Evolutionary conservation across 2,113 vertebrate genomes (phyloP), one percentile per base, ranked within the genome.

Genomic region (Castor canadensis): DNA sequence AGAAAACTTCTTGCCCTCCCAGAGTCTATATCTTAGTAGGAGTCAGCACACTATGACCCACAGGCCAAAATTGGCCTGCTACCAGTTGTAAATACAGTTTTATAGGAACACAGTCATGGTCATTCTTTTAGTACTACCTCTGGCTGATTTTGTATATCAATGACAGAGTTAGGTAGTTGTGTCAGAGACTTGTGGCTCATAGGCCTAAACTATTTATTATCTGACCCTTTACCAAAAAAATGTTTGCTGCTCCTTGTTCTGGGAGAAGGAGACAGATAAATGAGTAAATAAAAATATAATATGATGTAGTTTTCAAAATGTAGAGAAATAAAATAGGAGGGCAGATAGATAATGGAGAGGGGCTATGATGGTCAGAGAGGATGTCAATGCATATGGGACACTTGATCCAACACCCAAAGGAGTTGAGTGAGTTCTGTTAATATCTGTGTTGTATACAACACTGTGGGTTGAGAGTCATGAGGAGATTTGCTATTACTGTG

Each of bases 281-380:
- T 64, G 66, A 84, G 45, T 71, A 85, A 54, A 43, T 75, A 92
- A 82, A 71, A 75, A 87, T 8, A 49, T 91, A 89, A 83, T 69
- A 9, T 58, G 64, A 82, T 67, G 3, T 56, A 38, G 20, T 85
- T 26, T 91, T 91, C 38, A 93, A 85, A 75, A 9, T 35, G 67
- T 54, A 90, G 72, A 75, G n/a, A 80, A 95, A 87, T 86, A 88
- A 95, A 93, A 86, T 20, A 73, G 12, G 66, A 73, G 89, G 43
- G n/a, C 38, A 64, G 10, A 43, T 38, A 87, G 40, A 32, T 9
- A 92, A 73, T 93, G 67, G 22, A 3, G 47, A 76, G 22, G 5
- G 30, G 49, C 4, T 15, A 64, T 90, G 38, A 9, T 43, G 89
- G 60, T 90, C 87, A 72, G 24, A 84, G 64, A 64, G 43, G 38